These are phyloP conservation scores for Sipha flava DNA, from an alignment of 1,140 invertebrate genomes.

Conservation along the genomic window DNA sequence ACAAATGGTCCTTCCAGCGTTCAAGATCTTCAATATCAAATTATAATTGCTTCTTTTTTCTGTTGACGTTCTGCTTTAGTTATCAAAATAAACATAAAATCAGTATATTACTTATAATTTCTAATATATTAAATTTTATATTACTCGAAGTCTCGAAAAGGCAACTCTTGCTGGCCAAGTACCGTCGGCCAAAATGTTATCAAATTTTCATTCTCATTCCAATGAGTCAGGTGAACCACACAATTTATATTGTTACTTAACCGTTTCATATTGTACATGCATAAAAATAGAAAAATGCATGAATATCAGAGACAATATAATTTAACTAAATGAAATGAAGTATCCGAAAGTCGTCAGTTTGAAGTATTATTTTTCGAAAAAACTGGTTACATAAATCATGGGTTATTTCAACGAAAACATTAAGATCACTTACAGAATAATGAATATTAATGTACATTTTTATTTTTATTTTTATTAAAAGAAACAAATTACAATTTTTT, in stretches of 20 bases:
- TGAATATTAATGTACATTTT: no score
- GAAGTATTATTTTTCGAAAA: no score
- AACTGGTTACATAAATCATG: no score
- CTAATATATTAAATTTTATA: no score
- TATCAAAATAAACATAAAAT: no score
- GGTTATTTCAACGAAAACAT: no score
- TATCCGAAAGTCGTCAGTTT: not conserved
- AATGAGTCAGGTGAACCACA: slow-evolving; percentile 49
- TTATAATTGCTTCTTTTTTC: slow-evolving; percentile 56
- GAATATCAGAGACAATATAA: no score
- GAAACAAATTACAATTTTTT: no score
- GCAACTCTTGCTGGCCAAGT: slow-evolving; percentile 55
- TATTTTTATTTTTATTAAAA: no score
- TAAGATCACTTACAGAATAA: no score
- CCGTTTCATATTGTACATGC: slow-evolving; percentile 57
- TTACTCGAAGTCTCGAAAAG: slow-evolving; percentile 48
- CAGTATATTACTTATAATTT: no score
- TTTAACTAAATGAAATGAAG: no score
- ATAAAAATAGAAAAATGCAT: not conserved
- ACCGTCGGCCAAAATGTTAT: slow-evolving; percentile 55
- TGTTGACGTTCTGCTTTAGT: slow-evolving; percentile 56
- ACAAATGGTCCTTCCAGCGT: slow-evolving; percentile 64
- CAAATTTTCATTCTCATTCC: slow-evolving; percentile 56
- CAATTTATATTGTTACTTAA: slow-evolving; percentile 54
- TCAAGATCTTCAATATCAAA: slow-evolving; percentile 61